A percentile compares a stretch with the other conserved stretches of the same genome.
Conservation (phyloP, 2,113 vertebrate species). For the Erpornis zantholeuca region DNA sequence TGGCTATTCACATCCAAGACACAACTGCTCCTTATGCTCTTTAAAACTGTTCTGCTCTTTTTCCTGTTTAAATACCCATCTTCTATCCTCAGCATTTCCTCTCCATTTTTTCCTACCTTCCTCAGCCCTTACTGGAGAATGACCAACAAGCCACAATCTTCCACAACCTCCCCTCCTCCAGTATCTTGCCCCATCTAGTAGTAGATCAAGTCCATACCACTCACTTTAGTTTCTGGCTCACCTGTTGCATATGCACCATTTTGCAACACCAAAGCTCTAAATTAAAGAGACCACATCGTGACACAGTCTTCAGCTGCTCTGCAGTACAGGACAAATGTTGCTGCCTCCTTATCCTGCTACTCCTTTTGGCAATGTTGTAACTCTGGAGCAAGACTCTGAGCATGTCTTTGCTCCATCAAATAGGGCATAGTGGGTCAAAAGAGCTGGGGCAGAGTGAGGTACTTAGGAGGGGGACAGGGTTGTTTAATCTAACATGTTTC, state of each 20-base stretch:
- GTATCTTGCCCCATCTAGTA: background rate
- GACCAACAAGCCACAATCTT: background rate
- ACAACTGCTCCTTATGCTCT: background rate
- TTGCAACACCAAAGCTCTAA: background rate
- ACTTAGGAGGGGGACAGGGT: background rate
- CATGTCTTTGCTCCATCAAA: background rate
- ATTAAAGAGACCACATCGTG: background rate
- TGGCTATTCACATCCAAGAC: conserved; percentile 57
- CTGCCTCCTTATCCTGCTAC: background rate
- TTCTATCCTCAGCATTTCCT: background rate
- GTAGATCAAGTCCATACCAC: background rate
- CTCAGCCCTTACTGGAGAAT: background rate
- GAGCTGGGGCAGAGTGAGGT: background rate
- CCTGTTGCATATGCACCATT: background rate
- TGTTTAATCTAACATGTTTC: background rate
- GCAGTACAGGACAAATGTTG: background rate
- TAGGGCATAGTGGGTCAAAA: background rate
- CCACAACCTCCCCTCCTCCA: background rate
- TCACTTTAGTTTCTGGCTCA: background rate
- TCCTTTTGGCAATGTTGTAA: background rate
- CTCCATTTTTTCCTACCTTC: background rate
- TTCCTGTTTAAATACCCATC: background rate
- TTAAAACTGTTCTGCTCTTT: background rate
- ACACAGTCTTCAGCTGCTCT: background rate
- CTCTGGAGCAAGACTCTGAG: background rate